Percentiles rank a stretch among this genome's conserved stretches.
phyloP scores from a whole-genome alignment of 2,113 vertebrate species.

The Passer domesticus region DNA sequence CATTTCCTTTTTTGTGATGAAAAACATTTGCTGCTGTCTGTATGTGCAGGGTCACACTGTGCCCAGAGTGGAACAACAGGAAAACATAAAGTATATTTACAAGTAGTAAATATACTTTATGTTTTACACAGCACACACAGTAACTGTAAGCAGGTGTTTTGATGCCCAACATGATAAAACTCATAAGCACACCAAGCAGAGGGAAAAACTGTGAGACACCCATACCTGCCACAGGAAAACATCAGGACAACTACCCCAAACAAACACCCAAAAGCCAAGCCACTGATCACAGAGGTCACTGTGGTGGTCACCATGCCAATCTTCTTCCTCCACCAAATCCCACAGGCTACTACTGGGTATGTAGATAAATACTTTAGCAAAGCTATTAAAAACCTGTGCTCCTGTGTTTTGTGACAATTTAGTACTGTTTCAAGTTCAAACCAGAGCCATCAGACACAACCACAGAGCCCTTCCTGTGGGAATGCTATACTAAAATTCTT shows the following conservation, averaged over 20 bases:
- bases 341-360: background rate
- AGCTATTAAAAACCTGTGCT: background rate
- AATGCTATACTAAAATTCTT: background rate
- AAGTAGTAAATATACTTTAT: no score
- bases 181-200: background rate
- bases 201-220: background rate
- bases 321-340: background rate
- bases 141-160: background rate
- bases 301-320: background rate
- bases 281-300: accelerated
- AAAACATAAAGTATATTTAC: background rate
- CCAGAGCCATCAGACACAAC: background rate
- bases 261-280: background rate
- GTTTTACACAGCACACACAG: background rate
- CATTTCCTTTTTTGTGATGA: background rate
- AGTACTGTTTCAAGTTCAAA: background rate
- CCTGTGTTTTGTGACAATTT: background rate
- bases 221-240: background rate
- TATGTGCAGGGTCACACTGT: background rate
- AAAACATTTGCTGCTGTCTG: background rate
- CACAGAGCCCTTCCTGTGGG: background rate
- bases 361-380: background rate
- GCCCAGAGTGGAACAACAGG: background rate
- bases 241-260: background rate
- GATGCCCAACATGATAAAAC: background rate